phyloP scores from a whole-genome alignment of 1,140 invertebrate genomes.

The Cyphomyrmex costatus region DNA sequence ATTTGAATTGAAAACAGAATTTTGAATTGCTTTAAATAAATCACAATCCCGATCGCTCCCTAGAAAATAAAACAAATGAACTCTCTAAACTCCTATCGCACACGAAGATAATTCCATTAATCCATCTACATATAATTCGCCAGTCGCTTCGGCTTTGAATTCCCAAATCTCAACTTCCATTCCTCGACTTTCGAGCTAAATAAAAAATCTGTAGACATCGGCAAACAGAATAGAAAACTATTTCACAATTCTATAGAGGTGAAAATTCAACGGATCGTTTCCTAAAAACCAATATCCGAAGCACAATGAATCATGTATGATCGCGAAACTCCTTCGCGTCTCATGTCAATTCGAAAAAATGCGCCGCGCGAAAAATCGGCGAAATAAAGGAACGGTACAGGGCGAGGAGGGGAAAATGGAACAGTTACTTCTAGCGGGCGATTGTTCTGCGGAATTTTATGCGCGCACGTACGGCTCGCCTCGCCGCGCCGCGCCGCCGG shows the following conservation, averaged over 20 bases:
- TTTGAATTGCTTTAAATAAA: neutral
- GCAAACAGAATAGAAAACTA: constrained; percentile 21
- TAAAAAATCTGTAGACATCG: neutral
- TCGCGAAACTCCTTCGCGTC: neutral
- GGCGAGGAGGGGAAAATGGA: neutral
- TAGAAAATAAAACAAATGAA: neutral
- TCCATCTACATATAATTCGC: neutral
- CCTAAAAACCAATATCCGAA: constrained; percentile 7
- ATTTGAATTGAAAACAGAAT: neutral
- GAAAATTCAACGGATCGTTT: neutral
- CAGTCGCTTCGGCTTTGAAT: neutral
- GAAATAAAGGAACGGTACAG: neutral
- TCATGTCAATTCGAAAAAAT: neutral
- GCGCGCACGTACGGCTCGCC: neutral
- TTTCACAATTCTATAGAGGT: neutral
- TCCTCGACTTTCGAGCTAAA: neutral
- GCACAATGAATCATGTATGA: constrained; percentile 21
- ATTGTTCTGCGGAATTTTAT: constrained; percentile 59
- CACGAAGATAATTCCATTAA: no score
- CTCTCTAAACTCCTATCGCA: neutral
- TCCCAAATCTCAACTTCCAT: neutral
- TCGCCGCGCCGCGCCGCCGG: no score
- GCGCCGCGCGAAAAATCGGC: neutral
- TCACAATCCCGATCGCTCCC: neutral
- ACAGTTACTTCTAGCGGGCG: constrained; percentile 37